A percentile compares a stretch with the other conserved stretches of the same genome.
Evolutionary conservation across 2,888 invertebrate species (phyloP).

Genomic region (Erebia epiphron): DNA sequence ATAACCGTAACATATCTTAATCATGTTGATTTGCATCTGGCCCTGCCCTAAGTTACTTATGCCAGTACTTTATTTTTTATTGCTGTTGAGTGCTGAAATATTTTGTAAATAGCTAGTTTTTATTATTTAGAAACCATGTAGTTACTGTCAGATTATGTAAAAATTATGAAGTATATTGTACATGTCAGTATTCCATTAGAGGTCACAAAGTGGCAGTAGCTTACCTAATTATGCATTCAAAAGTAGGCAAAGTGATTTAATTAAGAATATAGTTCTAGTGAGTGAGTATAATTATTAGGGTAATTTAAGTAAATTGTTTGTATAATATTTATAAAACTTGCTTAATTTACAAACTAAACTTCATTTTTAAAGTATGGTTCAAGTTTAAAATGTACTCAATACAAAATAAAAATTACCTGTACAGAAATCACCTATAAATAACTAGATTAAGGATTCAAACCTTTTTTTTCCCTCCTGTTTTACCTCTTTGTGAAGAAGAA

Average conservation of each 20-base stretch:
- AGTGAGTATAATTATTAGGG: not conserved
- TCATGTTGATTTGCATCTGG: too few relatives aligned
- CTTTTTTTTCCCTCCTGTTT: too few relatives aligned
- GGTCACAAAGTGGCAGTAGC: conserved; percentile 24
- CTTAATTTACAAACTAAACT: too few relatives aligned
- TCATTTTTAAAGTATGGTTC: too few relatives aligned
- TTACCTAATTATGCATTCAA: not conserved
- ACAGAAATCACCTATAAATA: too few relatives aligned
- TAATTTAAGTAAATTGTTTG: not conserved
- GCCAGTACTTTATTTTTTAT: not conserved
- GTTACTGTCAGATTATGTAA: not conserved
- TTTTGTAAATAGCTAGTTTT: conserved; percentile 3
- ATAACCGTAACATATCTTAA: too few relatives aligned
- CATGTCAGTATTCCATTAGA: conserved; percentile 17
- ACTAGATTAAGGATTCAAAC: too few relatives aligned
- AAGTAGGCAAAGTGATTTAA: conserved; percentile 3
- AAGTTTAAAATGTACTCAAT: too few relatives aligned
- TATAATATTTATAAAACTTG: not conserved
- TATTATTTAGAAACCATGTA: not conserved
- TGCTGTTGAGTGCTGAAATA: not conserved
- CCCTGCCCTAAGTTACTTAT: too few relatives aligned
- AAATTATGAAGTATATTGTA: not conserved
- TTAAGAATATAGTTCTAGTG: not conserved
- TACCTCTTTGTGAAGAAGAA: too few relatives aligned
- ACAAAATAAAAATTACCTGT: too few relatives aligned